These are phyloP conservation scores for Gastracanthus pulcherrimus DNA, from an alignment of 2,888 invertebrate species.

Conservation along the genomic window DNA sequence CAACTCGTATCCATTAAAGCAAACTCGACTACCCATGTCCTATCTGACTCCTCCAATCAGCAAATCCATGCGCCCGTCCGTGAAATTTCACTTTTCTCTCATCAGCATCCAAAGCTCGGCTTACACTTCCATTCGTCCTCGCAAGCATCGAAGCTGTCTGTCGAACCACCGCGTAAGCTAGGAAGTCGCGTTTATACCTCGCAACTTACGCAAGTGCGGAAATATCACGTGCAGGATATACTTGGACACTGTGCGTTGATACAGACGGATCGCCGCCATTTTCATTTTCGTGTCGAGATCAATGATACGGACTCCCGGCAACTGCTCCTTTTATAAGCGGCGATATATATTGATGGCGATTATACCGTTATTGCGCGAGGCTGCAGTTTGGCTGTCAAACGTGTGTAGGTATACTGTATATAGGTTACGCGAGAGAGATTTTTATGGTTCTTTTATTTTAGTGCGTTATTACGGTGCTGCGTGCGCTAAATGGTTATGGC, in stretches of 20 bases:
- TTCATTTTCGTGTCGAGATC: conserved; percentile 6
- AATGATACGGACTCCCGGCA: neutral
- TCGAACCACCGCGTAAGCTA: neutral
- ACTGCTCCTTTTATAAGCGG: conserved; percentile 6
- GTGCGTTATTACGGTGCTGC: neutral
- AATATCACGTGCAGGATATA: neutral
- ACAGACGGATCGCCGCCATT: neutral
- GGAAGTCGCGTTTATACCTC: neutral
- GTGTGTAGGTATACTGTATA: no score
- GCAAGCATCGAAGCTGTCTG: neutral
- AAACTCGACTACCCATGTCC: neutral
- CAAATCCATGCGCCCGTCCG: no score
- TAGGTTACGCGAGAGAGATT: neutral
- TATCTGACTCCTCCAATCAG: no score
- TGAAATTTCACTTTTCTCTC: neutral
- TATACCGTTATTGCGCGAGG: neutral
- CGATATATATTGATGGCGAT: neutral
- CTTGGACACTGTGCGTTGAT: neutral
- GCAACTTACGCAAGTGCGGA: neutral
- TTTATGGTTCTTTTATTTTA: neutral
- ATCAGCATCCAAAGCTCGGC: neutral
- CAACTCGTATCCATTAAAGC: neutral
- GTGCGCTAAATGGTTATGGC: neutral
- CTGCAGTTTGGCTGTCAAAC: neutral
- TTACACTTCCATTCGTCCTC: neutral